Evolutionary conservation across 2,888 invertebrate genomes (phyloP), one percentile per base, ranked within the genome.

Genomic region (Sminthurides aquaticus): DNA sequence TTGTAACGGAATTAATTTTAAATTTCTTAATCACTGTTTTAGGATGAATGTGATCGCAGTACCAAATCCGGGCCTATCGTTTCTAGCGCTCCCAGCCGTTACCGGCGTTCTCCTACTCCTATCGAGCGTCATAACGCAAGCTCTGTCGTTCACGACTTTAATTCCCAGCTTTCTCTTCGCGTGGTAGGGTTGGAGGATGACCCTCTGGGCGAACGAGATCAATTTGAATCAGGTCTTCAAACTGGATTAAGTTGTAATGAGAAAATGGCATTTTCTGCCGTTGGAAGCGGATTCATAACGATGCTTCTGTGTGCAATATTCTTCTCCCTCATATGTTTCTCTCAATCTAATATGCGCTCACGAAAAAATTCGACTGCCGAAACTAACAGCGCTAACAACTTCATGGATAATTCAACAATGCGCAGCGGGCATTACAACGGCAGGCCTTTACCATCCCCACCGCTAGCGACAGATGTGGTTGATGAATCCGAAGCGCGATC

Each of bases 131-230:
- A 70, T 60, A 73, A 71, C 56, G 59, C 69, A 2, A 68, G 67
- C 49, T 61, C 71, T 1, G 65, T 72, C 8, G 62, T 72, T 20
- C 71, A 69, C 26, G 71, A 70, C 34, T 73, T 66, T 60, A 69
- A 69, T 58, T 68, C 73, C 11, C 66, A 71, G 49, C 24, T 74
- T 20, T 69, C 74, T 2, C 62, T 74, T 8, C 70, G 70, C 24
- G 74, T 74, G 0, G 68, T 71, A 1, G 73, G 73, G 1, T 54
- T 71, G 15, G 68, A 71, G 24, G 73, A 74, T 57, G 68, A 72
- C 20, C 66, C 71, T 1, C 11, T 71, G 2, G 25, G 67, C 0
- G 72, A 72, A 52, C 64, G 68, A 11, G 70, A 71, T 54, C 67
- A 67, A 34, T 52, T 67, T 2, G 69, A 69, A 11, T 8, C 29